Evolutionary conservation across 2,888 invertebrate species (phyloP).

Genomic region (Allolobophora icterica): DNA sequence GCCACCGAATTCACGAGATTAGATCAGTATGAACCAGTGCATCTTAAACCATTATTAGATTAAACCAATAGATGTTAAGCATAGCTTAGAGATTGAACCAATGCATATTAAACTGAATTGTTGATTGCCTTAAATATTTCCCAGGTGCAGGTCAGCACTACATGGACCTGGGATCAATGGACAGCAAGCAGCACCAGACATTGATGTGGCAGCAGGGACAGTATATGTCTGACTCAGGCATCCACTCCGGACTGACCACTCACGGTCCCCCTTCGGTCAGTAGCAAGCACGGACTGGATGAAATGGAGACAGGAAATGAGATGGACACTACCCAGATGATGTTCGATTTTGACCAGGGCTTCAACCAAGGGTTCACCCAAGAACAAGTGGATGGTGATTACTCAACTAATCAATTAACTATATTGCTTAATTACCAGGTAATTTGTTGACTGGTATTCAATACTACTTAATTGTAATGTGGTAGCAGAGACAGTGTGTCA

Average conservation of each 20-base stretch:
- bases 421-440: background rate
- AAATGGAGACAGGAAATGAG: slow-evolving; percentile 37
- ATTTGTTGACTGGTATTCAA: background rate
- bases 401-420: background rate
- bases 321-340: slow-evolving; percentile 24
- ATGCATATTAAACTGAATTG: background rate
- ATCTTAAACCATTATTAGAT: background rate
- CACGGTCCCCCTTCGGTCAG: slow-evolving; percentile 64
- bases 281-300: slow-evolving; percentile 47
- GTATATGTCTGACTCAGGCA: slow-evolving; percentile 49
- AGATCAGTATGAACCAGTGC: background rate
- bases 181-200: slow-evolving; percentile 44
- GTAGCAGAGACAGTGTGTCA: too few species aligned
- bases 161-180: slow-evolving; percentile 45
- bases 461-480: background rate
- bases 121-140: background rate
- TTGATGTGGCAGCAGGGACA: slow-evolving; percentile 49
- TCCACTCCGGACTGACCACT: slow-evolving; percentile 48
- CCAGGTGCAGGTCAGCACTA: slow-evolving; percentile 21
- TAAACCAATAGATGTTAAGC: too few species aligned
- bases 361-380: slow-evolving; percentile 46
- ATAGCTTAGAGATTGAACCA: background rate
- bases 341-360: slow-evolving; percentile 4
- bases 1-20: background rate
- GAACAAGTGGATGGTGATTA: slow-evolving; percentile 47